Base-by-base conservation (phyloP, 2,797 vertebrate species). In the Telmatherina bonti region DNA sequence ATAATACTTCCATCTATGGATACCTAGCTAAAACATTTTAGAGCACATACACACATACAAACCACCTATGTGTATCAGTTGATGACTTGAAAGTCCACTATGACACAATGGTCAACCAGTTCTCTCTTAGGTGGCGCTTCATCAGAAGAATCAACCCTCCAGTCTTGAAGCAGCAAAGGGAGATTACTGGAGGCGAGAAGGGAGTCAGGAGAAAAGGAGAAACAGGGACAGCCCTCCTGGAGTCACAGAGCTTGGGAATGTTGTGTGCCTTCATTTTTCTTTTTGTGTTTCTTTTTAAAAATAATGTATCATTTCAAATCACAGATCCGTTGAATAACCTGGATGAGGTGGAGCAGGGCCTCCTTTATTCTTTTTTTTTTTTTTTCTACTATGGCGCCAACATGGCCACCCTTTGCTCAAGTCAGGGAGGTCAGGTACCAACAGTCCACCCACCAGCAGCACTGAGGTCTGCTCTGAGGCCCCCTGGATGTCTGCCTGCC, bases 1-100 rank as follows among this genome's bases (percentile, higher is more conserved):
- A 95, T 95, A 95, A 97, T 93, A 94, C 86, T 92, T 84, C n/a
- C 72, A 84, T 89, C 92, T 94, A 93, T 91, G 72, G 85, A 92
- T 81, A 84, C 85, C 86, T 91, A 91, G 79, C 92, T 93, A 90
- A 82, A 81, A 92, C 91, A 94, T 90, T 88, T 87, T 91, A 89
- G 93, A 94, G 93, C 93, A 95, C 93, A 82, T 63, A 87, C 84
- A 86, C 80, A 82, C 81, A 83, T 31, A 85, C 68, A 82, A 75
- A 82, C 84, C 74, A 73, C 93, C 93, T 58, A 67, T 90, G 92
- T 91, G 92, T 94, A 93, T 92, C 93, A 93, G 93, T 41, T 68
- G 81, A 90, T 91, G 92, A 94, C 88, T 92, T 91, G 70, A 92
- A 85, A 83, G 88, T 87, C 84, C 82, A 64, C 81, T 78, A 69